Conservation (phyloP, 2,113 vertebrate species). For the Trichechus manatus region DNA sequence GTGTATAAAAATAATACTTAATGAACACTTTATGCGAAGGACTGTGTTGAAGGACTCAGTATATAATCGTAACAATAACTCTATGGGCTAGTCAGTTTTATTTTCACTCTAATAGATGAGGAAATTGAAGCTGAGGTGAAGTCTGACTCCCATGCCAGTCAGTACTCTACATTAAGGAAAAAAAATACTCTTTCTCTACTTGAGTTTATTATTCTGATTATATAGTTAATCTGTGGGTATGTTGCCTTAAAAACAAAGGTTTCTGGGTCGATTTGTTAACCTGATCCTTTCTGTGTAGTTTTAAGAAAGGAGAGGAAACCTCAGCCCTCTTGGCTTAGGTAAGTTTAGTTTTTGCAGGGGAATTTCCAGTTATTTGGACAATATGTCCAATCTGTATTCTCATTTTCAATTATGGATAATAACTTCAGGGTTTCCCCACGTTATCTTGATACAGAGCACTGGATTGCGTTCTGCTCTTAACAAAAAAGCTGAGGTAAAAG, state of each 20-base stretch:
- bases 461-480: not conserved
- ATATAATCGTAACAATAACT: accelerated
- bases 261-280: not conserved
- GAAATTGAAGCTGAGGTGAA: not conserved
- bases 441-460: not conserved
- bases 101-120: not conserved
- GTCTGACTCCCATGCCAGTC: not conserved
- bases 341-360: slow-evolving; percentile 12
- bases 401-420: not conserved
- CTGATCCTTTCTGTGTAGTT: not conserved
- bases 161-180: not conserved
- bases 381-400: not conserved
- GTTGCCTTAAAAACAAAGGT: not conserved
- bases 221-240: not conserved
- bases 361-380: not conserved
- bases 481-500: not conserved
- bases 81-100: not conserved
- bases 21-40: not conserved
- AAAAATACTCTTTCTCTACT: not conserved
- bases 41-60: not conserved
- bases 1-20: not conserved
- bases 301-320: not conserved
- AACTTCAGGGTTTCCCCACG: not conserved
- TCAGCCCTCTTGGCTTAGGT: not conserved
- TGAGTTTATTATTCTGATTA: not conserved